These are phyloP conservation scores for Drosophila fungiperda DNA, from an alignment of 2,888 invertebrate species.

Conservation along the genomic window DNA sequence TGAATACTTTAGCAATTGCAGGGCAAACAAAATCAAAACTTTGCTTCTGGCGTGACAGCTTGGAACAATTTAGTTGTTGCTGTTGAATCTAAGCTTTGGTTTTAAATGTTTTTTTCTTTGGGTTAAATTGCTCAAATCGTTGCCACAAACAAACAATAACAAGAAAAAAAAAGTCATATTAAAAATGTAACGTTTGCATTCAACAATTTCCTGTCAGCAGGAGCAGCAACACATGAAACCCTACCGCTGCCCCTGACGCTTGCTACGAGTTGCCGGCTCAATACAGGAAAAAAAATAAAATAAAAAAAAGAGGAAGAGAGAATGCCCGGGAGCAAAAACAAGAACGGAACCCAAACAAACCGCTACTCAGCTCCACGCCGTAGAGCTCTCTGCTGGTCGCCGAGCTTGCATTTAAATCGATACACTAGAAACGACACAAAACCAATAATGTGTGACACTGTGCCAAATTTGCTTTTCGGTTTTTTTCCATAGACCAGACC, in stretches of 20 bases:
- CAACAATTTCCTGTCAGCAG: constrained; percentile 65
- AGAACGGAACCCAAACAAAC: constrained; percentile 37
- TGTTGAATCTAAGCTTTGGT: constrained; percentile 6
- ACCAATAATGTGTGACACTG: constrained; percentile 70
- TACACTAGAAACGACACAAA: constrained; percentile 71
- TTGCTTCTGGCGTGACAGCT: constrained; percentile 30
- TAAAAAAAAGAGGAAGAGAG: background rate
- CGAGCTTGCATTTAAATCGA: constrained; percentile 68
- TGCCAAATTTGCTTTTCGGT: constrained; percentile 69
- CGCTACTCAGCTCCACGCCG: constrained; percentile 28
- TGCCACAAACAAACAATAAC: constrained; percentile 15
- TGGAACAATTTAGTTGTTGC: constrained; percentile 25
- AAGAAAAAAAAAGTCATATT: constrained; percentile 46
- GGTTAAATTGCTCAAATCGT: constrained; percentile 32
- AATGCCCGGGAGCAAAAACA: constrained; percentile 3
- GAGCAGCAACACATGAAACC: constrained; percentile 36
- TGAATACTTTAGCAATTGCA: constrained; percentile 31
- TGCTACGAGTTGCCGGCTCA: constrained; percentile 36
- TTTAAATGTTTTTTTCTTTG: constrained; percentile 1
- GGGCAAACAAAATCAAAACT: constrained; percentile 30
- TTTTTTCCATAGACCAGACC: constrained; percentile 1
- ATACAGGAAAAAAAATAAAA: constrained; percentile 12
- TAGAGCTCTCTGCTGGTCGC: constrained; percentile 35
- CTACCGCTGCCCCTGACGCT: constrained; percentile 54
- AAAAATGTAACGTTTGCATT: constrained; percentile 75